Conservation (phyloP, 2,888 invertebrate species). For the Drosophila yooni region DNA sequence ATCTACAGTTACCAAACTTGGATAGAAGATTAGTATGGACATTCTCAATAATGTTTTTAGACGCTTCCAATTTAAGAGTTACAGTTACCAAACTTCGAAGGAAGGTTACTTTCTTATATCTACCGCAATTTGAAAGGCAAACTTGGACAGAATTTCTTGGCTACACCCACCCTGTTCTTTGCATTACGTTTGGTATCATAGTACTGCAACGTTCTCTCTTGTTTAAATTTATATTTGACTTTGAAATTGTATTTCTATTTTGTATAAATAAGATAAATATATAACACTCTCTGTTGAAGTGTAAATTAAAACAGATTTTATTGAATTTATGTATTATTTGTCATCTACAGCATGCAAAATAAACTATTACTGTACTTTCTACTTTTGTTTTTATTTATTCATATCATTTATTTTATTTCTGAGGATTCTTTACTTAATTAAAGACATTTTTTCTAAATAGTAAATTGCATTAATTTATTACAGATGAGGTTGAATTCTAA, state of each 20-base stretch:
- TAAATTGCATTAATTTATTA: not conserved
- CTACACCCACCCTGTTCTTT: no score
- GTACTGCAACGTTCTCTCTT: no score
- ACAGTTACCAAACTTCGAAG: no score
- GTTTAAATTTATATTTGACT: no score
- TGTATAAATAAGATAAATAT: not conserved
- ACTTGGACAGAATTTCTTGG: no score
- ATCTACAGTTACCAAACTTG: no score
- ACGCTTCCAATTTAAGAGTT: no score
- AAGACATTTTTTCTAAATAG: not conserved
- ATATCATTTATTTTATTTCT: not conserved
- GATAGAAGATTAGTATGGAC: no score
- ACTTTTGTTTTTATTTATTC: not conserved
- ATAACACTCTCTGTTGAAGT: not conserved
- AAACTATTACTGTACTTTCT: not conserved
- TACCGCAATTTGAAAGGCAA: no score
- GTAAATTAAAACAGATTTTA: not conserved
- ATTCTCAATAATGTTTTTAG: no score
- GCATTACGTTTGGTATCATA: no score
- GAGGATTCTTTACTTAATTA: not conserved
- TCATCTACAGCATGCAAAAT: not conserved
- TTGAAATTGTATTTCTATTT: not conserved
- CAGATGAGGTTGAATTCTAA: not conserved
- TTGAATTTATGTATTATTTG: not conserved
- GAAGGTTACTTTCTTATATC: no score